phyloP scores from a whole-genome alignment of 1,140 invertebrate genomes.

The Ceratina japonica region DNA sequence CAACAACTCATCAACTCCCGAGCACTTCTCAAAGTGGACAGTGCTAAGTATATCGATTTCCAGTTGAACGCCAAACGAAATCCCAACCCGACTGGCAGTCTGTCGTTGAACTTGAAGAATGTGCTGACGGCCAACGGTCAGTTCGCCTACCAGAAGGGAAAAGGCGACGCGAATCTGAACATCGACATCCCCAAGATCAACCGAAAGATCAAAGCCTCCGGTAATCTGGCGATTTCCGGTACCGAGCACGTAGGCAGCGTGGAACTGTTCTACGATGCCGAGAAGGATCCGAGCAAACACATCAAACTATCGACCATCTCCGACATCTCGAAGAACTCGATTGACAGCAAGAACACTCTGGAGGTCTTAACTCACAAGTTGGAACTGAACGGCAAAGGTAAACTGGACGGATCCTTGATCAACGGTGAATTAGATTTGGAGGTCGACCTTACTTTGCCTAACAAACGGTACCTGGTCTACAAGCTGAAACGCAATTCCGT shows the following conservation, averaged over 20 bases:
- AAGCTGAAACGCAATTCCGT: constrained; percentile 77
- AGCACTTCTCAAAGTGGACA: constrained; percentile 77
- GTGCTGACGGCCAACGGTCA: constrained; percentile 73
- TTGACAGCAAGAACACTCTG: constrained; percentile 85
- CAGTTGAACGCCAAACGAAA: constrained; percentile 73
- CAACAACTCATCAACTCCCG: constrained; percentile 79
- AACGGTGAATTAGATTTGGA: constrained; percentile 77
- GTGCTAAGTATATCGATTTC: constrained; percentile 80
- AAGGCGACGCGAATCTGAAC: constrained; percentile 75
- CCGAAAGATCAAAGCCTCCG: constrained; percentile 82
- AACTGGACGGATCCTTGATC: constrained; percentile 69
- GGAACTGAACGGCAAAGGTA: constrained; percentile 80
- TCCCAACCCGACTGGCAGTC: constrained; percentile 69
- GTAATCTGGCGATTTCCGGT: constrained; percentile 81
- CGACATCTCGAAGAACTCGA: constrained; percentile 78
- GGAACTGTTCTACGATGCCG: constrained; percentile 84
- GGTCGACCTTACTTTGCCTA: constrained; percentile 81
- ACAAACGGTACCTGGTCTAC: constrained; percentile 78
- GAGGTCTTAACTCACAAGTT: constrained; percentile 80
- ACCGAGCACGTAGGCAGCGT: constrained; percentile 81
- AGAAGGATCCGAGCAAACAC: constrained; percentile 84
- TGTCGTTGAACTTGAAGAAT: constrained; percentile 72
- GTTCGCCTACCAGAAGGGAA: constrained; percentile 71
- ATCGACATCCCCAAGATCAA: constrained; percentile 78
- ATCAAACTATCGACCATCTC: constrained; percentile 83